Conservation (phyloP, 1,140 invertebrate genomes). For the Homarus americanus region DNA sequence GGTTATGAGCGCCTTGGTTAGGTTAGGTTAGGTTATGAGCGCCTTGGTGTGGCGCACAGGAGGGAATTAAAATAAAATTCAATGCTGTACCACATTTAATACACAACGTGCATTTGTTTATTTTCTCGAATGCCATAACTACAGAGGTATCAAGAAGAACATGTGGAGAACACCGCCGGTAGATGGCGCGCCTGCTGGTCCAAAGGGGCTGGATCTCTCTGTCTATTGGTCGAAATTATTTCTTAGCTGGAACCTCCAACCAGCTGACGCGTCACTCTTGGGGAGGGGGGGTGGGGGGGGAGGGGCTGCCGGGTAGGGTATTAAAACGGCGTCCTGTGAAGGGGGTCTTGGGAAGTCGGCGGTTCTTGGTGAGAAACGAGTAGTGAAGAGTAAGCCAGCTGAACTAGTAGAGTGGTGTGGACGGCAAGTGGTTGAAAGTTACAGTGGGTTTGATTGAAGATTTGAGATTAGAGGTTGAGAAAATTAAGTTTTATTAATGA, state of each 20-base stretch:
- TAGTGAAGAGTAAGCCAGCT: no score
- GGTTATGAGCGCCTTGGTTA: no score
- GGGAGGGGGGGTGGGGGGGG: not conserved
- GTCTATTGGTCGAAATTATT: not conserved
- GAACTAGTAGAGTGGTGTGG: not conserved
- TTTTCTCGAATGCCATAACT: not conserved
- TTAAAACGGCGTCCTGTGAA: not conserved
- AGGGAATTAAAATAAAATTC: conserved; percentile 9
- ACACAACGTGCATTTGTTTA: conserved; percentile 7
- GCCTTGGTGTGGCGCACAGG: no score
- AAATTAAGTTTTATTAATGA: no score
- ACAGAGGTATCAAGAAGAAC: conserved; percentile 4
- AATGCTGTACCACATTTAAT: conserved; percentile 7
- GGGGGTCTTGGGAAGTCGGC: not conserved
- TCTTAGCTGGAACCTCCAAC: not conserved
- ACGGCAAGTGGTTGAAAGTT: not conserved
- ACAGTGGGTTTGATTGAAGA: not conserved
- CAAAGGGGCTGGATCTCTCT: conserved; percentile 8
- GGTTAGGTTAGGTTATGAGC: no score
- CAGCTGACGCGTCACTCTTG: not conserved
- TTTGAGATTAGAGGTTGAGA: not conserved
- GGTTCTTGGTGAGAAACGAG: not conserved
- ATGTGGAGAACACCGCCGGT: not conserved
- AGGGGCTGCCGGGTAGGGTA: no score
- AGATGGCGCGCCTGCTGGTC: not conserved